These are phyloP conservation scores for Chroicocephalus ridibundus DNA, from an alignment of 2,113 vertebrate genomes.

Conservation along the genomic window DNA sequence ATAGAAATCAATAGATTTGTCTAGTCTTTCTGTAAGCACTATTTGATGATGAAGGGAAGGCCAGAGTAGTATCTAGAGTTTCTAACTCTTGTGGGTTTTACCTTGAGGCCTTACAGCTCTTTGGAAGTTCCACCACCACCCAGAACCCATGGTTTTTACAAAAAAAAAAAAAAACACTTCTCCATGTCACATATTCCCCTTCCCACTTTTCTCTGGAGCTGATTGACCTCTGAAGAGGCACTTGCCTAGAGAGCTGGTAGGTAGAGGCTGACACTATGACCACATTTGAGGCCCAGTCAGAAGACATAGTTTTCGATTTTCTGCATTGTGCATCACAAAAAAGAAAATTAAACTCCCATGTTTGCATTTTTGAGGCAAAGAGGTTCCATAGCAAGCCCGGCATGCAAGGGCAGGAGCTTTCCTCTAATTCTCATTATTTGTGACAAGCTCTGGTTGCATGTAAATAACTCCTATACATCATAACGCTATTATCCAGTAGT, in stretches of 20 bases:
- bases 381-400: background rate
- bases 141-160: background rate
- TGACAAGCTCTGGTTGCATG: slow-evolving; percentile 27
- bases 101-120: background rate
- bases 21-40: background rate
- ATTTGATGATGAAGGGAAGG: background rate
- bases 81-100: background rate
- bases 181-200: background rate
- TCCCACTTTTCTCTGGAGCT: background rate
- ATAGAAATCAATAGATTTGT: background rate
- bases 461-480: slow-evolving; percentile 29
- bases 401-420: background rate
- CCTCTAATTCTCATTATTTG: slow-evolving; percentile 33
- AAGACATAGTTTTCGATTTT: background rate
- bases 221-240: background rate
- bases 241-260: background rate
- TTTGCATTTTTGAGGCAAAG: background rate
- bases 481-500: slow-evolving; percentile 41
- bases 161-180: background rate
- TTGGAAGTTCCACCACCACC: background rate
- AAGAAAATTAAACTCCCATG: background rate
- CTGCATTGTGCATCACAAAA: background rate
- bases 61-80: background rate
- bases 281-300: background rate
- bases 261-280: background rate